A percentile compares a stretch with the other conserved stretches of the same genome.
Conservation (phyloP, 2,113 vertebrate species). For the Dermatemys mawii region DNA sequence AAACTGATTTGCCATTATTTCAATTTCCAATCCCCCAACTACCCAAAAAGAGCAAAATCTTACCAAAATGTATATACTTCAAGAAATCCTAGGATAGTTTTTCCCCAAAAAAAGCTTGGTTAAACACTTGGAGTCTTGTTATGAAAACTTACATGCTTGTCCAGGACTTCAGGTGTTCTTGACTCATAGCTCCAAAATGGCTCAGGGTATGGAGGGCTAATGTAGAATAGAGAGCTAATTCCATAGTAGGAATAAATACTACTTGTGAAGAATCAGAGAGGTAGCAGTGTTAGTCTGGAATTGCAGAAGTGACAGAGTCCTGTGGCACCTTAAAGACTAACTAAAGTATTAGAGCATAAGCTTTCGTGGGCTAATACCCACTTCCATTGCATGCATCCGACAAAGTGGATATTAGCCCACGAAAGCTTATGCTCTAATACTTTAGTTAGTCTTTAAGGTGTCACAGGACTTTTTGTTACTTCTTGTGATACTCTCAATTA, state of each 20-base stretch:
- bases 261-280: too few species aligned
- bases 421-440: too few species aligned
- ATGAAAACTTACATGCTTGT: not conserved
- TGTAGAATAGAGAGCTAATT: not conserved
- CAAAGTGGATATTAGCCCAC: too few species aligned
- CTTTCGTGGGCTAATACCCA: too few species aligned
- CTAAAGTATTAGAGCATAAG: too few species aligned
- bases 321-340: too few species aligned
- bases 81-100: accelerated
- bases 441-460: too few species aligned
- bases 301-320: too few species aligned
- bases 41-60: not conserved
- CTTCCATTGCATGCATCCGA: too few species aligned
- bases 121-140: not conserved
- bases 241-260: not conserved
- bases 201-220: not conserved
- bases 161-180: not conserved
- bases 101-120: not conserved
- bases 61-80: not conserved
- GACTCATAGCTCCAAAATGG: not conserved
- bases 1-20: not conserved
- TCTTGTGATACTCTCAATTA: not conserved
- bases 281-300: too few species aligned
- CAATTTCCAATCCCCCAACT: not conserved
- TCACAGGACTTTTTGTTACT: too few species aligned